Evolutionary conservation across 2,797 vertebrate species (phyloP), one percentile per base, ranked within the genome.

Genomic region (Danio aesculapii): DNA sequence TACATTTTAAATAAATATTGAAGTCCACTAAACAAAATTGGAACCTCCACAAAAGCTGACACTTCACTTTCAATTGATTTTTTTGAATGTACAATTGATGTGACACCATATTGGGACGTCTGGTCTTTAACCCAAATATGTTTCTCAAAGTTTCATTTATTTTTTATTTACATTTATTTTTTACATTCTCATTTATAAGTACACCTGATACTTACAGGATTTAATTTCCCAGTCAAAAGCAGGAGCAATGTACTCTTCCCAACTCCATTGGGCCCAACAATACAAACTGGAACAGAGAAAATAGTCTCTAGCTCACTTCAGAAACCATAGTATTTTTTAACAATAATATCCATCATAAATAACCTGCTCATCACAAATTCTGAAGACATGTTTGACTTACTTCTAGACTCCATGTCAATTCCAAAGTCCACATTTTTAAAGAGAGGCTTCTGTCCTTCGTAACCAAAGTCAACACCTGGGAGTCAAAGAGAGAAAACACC

Each of bases 381-480:
- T 63, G 44, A 30, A 64, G 52, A 30, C 6, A 0, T 44, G 17
- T 30, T 4, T 41, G 17, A 93, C 96, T 95, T 87, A 98, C 97
- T 94, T 88, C 97, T 93, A 6, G 96, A 96, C 13, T 97, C 96
- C 96, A 98, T 96, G 90, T 97, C 97, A 12, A 98, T 97, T 66
- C 97, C 97, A 89, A 98, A 98, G 84, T 98, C 97, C 83, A 98
- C 92, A 5, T 96, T 97, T 91, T 85, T 96, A 87, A 98, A 98
- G 19, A 98, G 93, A 19, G 88, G 85, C 82, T 97, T 97, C 77
- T 96, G 95, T 8, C 89, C 68, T 0, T 93, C 93, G 0, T 96
- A 98, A 61, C 87, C 57, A 70, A 97, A 98, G 62, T 96, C 95
- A 13, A 97, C 96, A 88, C 91, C 97, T 98, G 16, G 10, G 53